These are phyloP conservation scores for Salticus scenicus DNA, from an alignment of 2,888 invertebrate genomes.

Conservation along the genomic window DNA sequence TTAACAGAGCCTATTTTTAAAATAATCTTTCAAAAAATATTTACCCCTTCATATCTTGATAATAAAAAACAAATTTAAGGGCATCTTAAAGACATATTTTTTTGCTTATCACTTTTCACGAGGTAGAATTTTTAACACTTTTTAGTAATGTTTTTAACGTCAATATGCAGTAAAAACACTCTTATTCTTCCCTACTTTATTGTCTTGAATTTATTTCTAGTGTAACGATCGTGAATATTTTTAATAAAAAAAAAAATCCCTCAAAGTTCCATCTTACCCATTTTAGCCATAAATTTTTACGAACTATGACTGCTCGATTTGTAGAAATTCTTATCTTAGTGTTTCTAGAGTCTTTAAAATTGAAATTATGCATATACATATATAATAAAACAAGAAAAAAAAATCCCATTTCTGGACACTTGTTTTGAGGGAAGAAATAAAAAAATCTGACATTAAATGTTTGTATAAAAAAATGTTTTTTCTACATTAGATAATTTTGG, in stretches of 20 bases:
- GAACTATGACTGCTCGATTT: slow-evolving; percentile 15
- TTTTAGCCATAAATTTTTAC: slow-evolving; percentile 16
- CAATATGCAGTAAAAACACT: neutral
- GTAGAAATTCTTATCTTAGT: slow-evolving; percentile 25
- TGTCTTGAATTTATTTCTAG: neutral
- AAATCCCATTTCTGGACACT: slow-evolving; percentile 20
- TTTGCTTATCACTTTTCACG: slow-evolving; percentile 35
- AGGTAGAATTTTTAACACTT: slow-evolving; percentile 44
- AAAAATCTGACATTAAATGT: slow-evolving; percentile 16
- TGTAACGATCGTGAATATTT: neutral
- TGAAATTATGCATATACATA: slow-evolving; percentile 12
- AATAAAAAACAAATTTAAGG: slow-evolving; percentile 30
- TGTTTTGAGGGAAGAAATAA: slow-evolving; percentile 19
- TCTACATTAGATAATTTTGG: slow-evolving; percentile 25
- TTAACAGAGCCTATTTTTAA: slow-evolving; percentile 66
- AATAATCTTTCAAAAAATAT: slow-evolving; percentile 49
- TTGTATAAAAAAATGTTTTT: slow-evolving; percentile 21
- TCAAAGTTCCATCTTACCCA: neutral
- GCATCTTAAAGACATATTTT: slow-evolving; percentile 43
- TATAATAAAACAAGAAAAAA: no score
- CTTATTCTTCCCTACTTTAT: slow-evolving; percentile 6
- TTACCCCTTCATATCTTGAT: slow-evolving; percentile 56
- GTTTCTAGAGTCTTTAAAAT: slow-evolving; percentile 22
- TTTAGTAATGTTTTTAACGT: slow-evolving; percentile 21
- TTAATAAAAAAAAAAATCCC: neutral